Percentiles rank a stretch among this genome's conserved stretches.
These are phyloP conservation scores for Lamprotornis superbus DNA, from an alignment of 2,113 vertebrate species.

Conservation along the genomic window DNA sequence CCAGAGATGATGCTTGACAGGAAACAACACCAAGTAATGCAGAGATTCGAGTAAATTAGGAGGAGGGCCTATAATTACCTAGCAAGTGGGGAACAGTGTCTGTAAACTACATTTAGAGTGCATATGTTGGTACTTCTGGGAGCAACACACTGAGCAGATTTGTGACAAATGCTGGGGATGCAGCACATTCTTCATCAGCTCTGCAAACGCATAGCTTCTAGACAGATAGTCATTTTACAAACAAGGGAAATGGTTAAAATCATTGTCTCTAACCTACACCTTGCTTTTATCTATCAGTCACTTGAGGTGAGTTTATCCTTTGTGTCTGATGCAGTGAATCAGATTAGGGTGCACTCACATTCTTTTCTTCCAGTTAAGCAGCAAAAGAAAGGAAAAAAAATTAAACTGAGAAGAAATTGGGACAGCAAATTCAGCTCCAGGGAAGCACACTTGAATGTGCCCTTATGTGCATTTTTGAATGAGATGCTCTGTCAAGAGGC, in stretches of 20 bases:
- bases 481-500: neutral
- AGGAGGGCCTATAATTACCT: neutral
- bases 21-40: neutral
- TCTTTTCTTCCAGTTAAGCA: neutral
- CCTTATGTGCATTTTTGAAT: neutral
- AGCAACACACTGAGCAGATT: neutral
- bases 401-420: neutral
- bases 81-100: neutral
- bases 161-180: neutral
- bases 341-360: neutral
- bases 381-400: neutral
- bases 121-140: neutral
- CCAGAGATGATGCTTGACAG: neutral
- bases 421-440: neutral
- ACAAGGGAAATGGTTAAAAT: neutral
- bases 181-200: neutral
- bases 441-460: neutral
- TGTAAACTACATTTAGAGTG: neutral
- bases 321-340: neutral
- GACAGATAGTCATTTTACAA: neutral
- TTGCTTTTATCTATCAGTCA: neutral
- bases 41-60: neutral
- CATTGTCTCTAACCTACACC: neutral
- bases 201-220: neutral
- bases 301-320: neutral